phyloP scores from a whole-genome alignment of 2,113 vertebrate genomes.

The Diphyllodes magnificus region DNA sequence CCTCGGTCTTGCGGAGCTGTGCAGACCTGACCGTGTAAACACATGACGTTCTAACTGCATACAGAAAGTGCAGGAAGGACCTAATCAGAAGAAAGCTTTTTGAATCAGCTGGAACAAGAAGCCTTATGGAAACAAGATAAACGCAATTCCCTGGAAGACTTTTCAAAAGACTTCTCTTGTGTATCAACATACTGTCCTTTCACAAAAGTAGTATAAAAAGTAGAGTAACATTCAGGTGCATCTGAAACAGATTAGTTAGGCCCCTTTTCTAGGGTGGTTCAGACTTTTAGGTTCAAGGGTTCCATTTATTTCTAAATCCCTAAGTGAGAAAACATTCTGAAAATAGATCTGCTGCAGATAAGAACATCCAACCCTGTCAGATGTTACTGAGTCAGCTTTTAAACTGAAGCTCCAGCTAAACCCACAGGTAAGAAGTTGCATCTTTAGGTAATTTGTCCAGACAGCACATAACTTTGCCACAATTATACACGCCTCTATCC shows the following conservation, averaged over 20 bases:
- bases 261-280: neutral
- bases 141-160: neutral
- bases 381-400: neutral
- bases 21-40: neutral
- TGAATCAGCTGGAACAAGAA: neutral
- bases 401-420: neutral
- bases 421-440: neutral
- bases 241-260: neutral
- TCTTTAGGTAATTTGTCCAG: neutral
- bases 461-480: neutral
- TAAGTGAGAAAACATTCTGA: neutral
- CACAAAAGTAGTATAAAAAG: neutral
- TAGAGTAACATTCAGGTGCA: neutral
- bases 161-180: neutral
- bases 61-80: neutral
- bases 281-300: neutral
- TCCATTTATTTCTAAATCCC: neutral
- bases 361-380: neutral
- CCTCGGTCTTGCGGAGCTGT: neutral
- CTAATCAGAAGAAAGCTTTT: neutral
- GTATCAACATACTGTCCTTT: neutral
- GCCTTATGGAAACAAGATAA: neutral
- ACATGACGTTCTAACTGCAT: neutral
- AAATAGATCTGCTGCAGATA: neutral
- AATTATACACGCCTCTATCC: neutral